phyloP scores from a whole-genome alignment of 2,113 vertebrate species.

The western clawed frog (Xenopus tropicalis) region DNA sequence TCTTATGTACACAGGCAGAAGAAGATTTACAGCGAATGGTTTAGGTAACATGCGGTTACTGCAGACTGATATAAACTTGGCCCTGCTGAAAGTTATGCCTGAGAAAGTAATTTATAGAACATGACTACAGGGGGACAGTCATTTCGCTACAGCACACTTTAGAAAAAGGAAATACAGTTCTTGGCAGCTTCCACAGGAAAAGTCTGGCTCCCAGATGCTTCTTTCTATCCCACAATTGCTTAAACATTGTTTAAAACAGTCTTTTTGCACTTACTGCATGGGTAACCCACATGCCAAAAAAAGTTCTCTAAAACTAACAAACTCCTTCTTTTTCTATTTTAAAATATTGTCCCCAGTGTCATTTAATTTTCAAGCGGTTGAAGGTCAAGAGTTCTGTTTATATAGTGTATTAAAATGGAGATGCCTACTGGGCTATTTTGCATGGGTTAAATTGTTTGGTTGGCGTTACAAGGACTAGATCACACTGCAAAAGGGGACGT shows the following conservation, averaged over 20 bases:
- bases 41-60: slow-evolving; percentile 34
- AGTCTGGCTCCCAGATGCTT: slow-evolving; percentile 71
- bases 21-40: slow-evolving; percentile 29
- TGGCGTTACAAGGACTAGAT: not conserved
- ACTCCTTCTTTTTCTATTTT: not conserved
- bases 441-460: not conserved
- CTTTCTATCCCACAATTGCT: slow-evolving; percentile 53
- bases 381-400: slow-evolving; percentile 7
- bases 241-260: slow-evolving; percentile 55
- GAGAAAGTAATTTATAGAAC: slow-evolving; percentile 42
- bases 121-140: slow-evolving; percentile 52
- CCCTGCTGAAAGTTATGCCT: slow-evolving; percentile 28
- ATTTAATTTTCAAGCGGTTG: slow-evolving; percentile 2
- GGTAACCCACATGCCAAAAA: slow-evolving; percentile 42
- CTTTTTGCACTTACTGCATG: slow-evolving; percentile 50
- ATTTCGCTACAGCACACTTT: slow-evolving; percentile 53
- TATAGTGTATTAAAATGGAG: not conserved
- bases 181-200: slow-evolving; percentile 64
- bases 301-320: slow-evolving; percentile 23
- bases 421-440: not conserved
- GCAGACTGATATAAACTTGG: slow-evolving; percentile 42
- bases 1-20: slow-evolving; percentile 32
- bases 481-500: too few species aligned
- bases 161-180: slow-evolving; percentile 60
- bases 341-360: not conserved